A percentile compares a stretch with the other conserved stretches of the same genome.
These are phyloP conservation scores for Eumacrocentrus americanus DNA, from an alignment of 2,888 invertebrate species.

Conservation along the genomic window DNA sequence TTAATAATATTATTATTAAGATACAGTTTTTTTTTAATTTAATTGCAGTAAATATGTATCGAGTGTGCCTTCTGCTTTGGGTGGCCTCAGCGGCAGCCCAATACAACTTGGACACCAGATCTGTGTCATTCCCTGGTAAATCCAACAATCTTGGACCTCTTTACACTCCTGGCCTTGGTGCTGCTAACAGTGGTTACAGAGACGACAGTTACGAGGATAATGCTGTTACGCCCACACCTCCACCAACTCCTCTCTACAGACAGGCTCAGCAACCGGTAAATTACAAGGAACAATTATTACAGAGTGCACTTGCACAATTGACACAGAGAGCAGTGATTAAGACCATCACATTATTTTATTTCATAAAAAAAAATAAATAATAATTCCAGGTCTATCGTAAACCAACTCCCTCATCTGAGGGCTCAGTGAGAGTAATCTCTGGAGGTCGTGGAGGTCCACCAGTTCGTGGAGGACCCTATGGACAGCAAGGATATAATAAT, in stretches of 20 bases:
- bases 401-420: conserved; percentile 39
- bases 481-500: too few species aligned
- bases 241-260: conserved; percentile 54
- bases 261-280: conserved; percentile 43
- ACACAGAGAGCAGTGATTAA: neutral
- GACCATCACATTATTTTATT: neutral
- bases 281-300: conserved; percentile 11
- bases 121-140: conserved; percentile 51
- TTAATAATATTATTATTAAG: neutral
- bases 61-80: conserved; percentile 50
- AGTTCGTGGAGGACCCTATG: conserved; percentile 33
- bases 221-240: conserved; percentile 58
- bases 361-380: neutral
- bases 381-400: conserved; percentile 48
- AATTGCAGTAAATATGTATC: conserved; percentile 46
- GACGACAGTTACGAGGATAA: conserved; percentile 60
- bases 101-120: conserved; percentile 53
- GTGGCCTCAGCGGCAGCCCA: conserved; percentile 50
- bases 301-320: neutral
- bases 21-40: conserved; percentile 18
- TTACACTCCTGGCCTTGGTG: conserved; percentile 48
- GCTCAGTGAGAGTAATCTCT: conserved; percentile 39
- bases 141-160: conserved; percentile 52
- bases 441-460: conserved; percentile 43
- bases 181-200: conserved; percentile 51